Percentiles rank a stretch among this genome's conserved stretches.
Conservation (phyloP, 2,113 vertebrate species). For the Verasper variegatus region DNA sequence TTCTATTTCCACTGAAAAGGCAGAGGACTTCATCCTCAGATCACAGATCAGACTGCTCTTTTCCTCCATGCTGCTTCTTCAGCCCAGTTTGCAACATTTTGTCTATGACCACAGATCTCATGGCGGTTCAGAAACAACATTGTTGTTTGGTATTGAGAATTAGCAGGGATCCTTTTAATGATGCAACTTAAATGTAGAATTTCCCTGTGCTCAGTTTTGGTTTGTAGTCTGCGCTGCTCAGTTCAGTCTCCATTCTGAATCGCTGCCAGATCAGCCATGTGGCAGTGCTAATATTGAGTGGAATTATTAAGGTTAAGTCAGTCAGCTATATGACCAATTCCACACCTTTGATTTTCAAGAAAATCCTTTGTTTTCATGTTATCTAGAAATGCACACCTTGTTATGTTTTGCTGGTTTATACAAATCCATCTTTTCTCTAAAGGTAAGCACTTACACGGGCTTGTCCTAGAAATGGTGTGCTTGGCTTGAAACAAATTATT, state of each 20-base stretch:
- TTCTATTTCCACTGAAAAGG: conserved; percentile 4
- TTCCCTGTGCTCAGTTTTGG: neutral
- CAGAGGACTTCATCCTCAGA: conserved; percentile 13
- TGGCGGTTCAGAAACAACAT: neutral
- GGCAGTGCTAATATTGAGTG: conserved; percentile 7
- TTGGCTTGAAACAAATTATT: conserved; percentile 2
- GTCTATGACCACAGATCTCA: neutral
- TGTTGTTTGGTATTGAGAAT: conserved; percentile 15
- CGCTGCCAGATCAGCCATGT: conserved; percentile 14
- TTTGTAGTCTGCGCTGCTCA: conserved; percentile 7
- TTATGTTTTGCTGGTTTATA: conserved; percentile 23
- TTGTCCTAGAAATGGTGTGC: conserved; percentile 30
- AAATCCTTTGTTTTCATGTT: neutral
- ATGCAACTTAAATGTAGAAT: conserved; percentile 1
- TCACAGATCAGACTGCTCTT: conserved; percentile 1
- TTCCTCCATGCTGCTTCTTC: neutral
- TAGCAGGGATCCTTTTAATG: conserved; percentile 10
- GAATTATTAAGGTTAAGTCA: neutral
- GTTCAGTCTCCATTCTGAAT: conserved; percentile 25
- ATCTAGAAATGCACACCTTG: neutral
- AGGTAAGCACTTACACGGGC: conserved; percentile 3
- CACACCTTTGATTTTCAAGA: neutral
- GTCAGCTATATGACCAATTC: conserved; percentile 6
- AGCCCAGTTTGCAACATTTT: neutral
- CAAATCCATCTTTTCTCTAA: neutral